These are phyloP conservation scores for Harmothoe impar DNA, from an alignment of 2,888 invertebrate genomes.

Conservation along the genomic window DNA sequence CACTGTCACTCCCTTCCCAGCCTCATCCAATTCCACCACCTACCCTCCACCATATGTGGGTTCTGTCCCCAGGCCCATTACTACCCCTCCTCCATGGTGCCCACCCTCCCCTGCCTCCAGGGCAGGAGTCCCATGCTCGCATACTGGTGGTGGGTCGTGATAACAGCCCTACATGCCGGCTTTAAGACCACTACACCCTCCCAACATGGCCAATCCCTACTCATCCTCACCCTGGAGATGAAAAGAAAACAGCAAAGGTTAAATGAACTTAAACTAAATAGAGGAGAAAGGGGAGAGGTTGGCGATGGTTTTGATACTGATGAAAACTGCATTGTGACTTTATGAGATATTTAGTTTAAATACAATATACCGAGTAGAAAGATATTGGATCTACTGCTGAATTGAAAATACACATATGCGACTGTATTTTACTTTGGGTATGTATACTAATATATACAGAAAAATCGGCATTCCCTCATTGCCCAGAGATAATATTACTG, in stretches of 20 bases:
- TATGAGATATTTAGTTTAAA: too few relatives aligned
- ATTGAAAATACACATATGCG: too few relatives aligned
- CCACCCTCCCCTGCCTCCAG: not conserved
- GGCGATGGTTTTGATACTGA: too few relatives aligned
- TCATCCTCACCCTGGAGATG: not conserved
- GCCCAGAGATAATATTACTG: too few relatives aligned
- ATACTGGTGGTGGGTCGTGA: not conserved
- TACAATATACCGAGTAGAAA: too few relatives aligned
- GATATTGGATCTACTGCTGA: too few relatives aligned
- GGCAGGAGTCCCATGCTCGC: not conserved
- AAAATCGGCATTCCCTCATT: too few relatives aligned
- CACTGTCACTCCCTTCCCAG: not conserved
- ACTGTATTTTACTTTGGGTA: too few relatives aligned
- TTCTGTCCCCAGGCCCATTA: not conserved
- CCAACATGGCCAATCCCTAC: slow-evolving; percentile 9
- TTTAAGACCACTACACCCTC: not conserved
- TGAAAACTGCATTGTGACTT: too few relatives aligned
- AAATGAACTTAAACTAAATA: not conserved
- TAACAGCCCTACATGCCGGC: slow-evolving; percentile 7
- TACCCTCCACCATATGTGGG: not conserved
- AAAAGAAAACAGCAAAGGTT: slow-evolving; percentile 1
- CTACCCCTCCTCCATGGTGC: not conserved
- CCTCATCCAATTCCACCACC: not conserved
- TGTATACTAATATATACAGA: too few relatives aligned
- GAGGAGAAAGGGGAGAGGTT: not conserved